Evolutionary conservation across 2,888 invertebrate species (phyloP).

Genomic region (Amitus sp.): DNA sequence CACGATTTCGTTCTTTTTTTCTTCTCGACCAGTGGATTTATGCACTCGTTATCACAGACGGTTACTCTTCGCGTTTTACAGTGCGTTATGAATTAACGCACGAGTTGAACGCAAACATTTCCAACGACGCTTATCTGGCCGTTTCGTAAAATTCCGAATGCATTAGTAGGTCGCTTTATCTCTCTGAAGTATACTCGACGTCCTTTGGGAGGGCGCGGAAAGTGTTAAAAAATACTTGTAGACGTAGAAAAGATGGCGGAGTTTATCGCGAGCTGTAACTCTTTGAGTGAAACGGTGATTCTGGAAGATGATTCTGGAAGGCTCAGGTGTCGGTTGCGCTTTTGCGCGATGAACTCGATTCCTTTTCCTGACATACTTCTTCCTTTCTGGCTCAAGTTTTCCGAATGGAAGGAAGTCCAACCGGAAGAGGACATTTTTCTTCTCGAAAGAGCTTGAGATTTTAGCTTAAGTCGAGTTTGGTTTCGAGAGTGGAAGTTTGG

Average conservation of each 20-base stretch:
- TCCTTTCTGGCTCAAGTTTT: not conserved
- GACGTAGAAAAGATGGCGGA: not conserved
- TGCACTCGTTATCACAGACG: slow-evolving; percentile 10
- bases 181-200: no score
- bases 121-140: slow-evolving; percentile 27
- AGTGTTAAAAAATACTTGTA: no score
- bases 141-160: slow-evolving; percentile 10
- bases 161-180: no score
- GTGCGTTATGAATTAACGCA: slow-evolving; percentile 32
- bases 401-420: no score
- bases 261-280: not conserved
- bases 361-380: not conserved
- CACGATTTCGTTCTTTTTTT: slow-evolving; percentile 14
- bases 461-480: no score
- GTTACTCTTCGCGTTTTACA: slow-evolving; percentile 28
- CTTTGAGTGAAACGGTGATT: not conserved
- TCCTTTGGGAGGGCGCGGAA: no score
- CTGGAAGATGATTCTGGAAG: not conserved
- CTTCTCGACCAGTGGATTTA: slow-evolving; percentile 19
- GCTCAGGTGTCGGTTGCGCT: not conserved
- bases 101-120: slow-evolving; percentile 30
- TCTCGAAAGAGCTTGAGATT: no score
- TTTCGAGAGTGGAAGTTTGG: no score
- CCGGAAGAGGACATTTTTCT: no score
- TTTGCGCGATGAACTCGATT: not conserved